A percentile compares a stretch with the other conserved stretches of the same genome.
Evolutionary conservation across 2,113 vertebrate species (phyloP).

Genomic region (Microtus richardsoni): DNA sequence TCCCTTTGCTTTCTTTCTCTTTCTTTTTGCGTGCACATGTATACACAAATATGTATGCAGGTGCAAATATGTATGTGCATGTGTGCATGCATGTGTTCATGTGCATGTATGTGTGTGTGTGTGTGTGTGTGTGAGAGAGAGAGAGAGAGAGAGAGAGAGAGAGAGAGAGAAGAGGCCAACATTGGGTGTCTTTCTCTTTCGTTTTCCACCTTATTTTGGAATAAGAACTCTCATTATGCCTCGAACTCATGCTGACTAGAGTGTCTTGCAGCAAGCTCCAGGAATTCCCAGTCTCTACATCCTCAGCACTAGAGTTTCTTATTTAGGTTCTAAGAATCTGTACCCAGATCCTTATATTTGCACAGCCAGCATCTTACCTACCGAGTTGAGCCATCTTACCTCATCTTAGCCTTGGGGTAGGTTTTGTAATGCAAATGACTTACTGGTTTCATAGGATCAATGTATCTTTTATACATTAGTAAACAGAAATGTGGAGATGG

Average conservation of each 20-base stretch:
- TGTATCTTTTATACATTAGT: not conserved
- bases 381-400: not conserved
- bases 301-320: not conserved
- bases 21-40: not conserved
- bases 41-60: not conserved
- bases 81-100: not conserved
- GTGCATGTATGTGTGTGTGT: not conserved
- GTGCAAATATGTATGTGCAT: no score
- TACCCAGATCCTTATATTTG: not conserved
- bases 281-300: not conserved
- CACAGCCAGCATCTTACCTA: not conserved
- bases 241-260: not conserved
- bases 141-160: no score
- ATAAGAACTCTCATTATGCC: not conserved
- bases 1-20: not conserved
- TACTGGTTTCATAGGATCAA: not conserved
- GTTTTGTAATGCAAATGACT: not conserved
- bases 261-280: not conserved
- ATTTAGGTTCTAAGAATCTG: not conserved
- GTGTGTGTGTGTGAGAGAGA: not conserved
- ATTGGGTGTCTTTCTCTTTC: not conserved
- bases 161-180: not conserved
- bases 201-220: not conserved
- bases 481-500: not conserved
- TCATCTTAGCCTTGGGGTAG: not conserved